Conservation (phyloP, 1,140 invertebrate species). For the Goniozus legneri region DNA sequence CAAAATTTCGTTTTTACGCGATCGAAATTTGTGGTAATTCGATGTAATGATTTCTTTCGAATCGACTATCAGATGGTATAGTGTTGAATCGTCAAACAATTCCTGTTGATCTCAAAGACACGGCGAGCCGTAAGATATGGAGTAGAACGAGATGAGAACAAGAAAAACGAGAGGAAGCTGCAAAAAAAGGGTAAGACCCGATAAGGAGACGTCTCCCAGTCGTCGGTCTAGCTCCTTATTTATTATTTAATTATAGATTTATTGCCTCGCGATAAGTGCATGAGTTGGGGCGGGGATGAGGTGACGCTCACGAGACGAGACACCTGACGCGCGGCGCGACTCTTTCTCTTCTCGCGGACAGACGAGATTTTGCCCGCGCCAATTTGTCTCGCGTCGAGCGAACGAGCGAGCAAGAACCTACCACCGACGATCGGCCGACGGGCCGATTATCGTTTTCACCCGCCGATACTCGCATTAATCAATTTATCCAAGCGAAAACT, state of each 20-base stretch:
- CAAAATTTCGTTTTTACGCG: no score
- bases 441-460: no score
- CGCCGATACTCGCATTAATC: no score
- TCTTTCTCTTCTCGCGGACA: slow-evolving; percentile 1
- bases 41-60: no score
- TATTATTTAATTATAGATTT: slow-evolving; percentile 48
- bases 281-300: no score
- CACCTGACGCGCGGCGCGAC: slow-evolving; percentile 22
- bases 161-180: slow-evolving; percentile 23
- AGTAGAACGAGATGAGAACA: slow-evolving; percentile 6
- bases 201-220: slow-evolving; percentile 38
- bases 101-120: no score
- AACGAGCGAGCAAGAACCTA: no score
- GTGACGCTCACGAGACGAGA: slow-evolving; percentile 23
- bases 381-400: neutral
- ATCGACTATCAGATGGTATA: no score
- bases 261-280: slow-evolving; percentile 27
- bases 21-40: no score
- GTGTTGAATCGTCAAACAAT: no score
- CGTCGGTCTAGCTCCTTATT: slow-evolving; percentile 29
- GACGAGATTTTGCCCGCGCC: slow-evolving; percentile 30
- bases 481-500: no score
- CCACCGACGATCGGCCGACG: no score
- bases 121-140: neutral
- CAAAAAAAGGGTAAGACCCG: slow-evolving; percentile 37